phyloP scores from a whole-genome alignment of 2,113 vertebrate genomes.

The Cephalophus harveyi region DNA sequence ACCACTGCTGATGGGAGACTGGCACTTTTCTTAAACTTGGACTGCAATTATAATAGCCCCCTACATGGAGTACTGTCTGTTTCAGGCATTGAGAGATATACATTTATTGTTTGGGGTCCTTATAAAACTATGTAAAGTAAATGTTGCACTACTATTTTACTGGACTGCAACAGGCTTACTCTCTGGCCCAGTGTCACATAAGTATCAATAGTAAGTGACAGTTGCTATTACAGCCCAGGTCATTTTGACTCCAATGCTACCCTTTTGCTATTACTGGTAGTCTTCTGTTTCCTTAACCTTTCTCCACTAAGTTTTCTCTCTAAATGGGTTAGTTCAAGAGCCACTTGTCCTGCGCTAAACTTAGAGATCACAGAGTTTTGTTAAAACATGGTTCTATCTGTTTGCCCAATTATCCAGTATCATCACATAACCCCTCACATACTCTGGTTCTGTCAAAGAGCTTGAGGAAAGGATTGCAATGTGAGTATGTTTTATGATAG shows the following conservation, averaged over 20 bases:
- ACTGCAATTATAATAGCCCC: neutral
- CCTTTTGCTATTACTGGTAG: neutral
- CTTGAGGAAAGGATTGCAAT: conserved; percentile 49
- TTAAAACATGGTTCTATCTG: neutral
- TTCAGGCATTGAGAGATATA: neutral
- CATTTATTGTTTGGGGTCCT: neutral
- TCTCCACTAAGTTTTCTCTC: neutral
- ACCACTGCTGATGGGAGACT: neutral
- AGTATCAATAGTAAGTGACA: neutral
- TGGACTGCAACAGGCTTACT: neutral
- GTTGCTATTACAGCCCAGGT: neutral
- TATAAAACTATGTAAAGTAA: neutral
- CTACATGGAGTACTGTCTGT: neutral
- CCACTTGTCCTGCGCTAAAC: neutral
- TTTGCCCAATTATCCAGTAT: neutral
- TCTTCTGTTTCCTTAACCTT: neutral
- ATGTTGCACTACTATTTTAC: neutral
- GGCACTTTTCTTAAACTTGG: neutral
- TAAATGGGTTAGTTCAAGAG: neutral
- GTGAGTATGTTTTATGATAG: conserved; percentile 50
- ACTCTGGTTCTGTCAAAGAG: neutral
- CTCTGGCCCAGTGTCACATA: neutral
- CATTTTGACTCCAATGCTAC: neutral
- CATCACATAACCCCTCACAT: neutral
- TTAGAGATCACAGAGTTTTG: neutral